A percentile compares a stretch with the other conserved stretches of the same genome.
Conservation (phyloP, 2,113 vertebrate genomes). For the Chrysemys picta region DNA sequence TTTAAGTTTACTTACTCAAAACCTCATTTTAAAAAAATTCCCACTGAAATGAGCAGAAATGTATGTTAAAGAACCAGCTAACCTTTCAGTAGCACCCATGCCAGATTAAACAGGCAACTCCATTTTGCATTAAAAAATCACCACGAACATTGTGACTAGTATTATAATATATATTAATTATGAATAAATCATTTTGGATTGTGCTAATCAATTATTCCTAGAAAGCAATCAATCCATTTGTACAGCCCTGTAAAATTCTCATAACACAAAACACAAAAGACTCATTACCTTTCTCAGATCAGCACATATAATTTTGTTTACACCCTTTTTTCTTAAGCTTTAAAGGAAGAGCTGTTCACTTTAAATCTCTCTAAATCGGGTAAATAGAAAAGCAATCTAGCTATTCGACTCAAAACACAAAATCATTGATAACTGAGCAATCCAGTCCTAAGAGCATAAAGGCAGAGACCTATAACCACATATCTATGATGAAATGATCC, state of each 20-base stretch:
- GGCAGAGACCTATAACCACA: background rate
- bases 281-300: background rate
- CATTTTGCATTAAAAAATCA: fast-evolving
- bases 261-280: background rate
- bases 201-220: background rate
- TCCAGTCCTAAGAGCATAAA: background rate
- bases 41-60: background rate
- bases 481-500: background rate
- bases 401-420: background rate
- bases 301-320: background rate
- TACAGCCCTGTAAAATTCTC: background rate
- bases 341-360: background rate
- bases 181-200: background rate
- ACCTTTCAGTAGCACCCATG: background rate
- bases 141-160: background rate
- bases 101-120: background rate
- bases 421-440: background rate
- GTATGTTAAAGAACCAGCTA: background rate
- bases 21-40: background rate
- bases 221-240: background rate
- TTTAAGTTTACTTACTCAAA: background rate
- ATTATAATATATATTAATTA: background rate
- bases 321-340: background rate
- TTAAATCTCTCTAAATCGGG: background rate
- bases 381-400: background rate